Conservation (phyloP, 2,888 invertebrate species). For the Sylvicola fuscatus region DNA sequence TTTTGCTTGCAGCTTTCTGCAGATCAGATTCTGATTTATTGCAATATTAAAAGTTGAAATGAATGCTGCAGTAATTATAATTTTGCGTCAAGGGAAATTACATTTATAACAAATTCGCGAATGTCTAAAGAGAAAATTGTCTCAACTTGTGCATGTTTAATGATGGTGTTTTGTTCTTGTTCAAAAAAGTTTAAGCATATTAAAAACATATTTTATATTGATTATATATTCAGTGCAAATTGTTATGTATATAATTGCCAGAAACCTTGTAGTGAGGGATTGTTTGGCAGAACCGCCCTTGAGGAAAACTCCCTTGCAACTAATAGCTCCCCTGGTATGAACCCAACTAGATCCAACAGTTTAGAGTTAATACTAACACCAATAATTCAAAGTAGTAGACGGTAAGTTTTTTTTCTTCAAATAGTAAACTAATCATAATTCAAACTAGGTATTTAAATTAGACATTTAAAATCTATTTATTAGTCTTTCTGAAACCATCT, state of each 20-base stretch:
- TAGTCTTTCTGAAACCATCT: too few species aligned
- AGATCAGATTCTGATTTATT: too few species aligned
- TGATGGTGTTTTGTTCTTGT: too few species aligned
- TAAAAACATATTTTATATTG: neutral
- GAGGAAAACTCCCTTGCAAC: conserved; percentile 9
- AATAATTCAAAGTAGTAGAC: conserved; percentile 29
- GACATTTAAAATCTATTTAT: too few species aligned
- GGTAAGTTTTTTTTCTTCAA: conserved; percentile 18
- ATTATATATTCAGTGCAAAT: conserved; percentile 2
- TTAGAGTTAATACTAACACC: conserved; percentile 28
- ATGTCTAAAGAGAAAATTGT: too few species aligned
- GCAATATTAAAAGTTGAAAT: too few species aligned
- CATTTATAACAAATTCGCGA: too few species aligned
- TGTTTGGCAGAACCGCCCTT: conserved; percentile 10
- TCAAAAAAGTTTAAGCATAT: too few species aligned
- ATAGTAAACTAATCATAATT: neutral
- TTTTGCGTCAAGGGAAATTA: too few species aligned
- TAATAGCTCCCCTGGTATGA: conserved; percentile 6
- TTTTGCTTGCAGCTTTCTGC: too few species aligned
- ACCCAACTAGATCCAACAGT: conserved; percentile 26
- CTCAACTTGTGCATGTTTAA: too few species aligned
- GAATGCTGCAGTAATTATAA: too few species aligned
- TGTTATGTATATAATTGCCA: conserved; percentile 6
- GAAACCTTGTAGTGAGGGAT: conserved; percentile 12
- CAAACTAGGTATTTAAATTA: neutral